Conservation (phyloP, 2,797 vertebrate species). For the Galagoides demidoff region DNA sequence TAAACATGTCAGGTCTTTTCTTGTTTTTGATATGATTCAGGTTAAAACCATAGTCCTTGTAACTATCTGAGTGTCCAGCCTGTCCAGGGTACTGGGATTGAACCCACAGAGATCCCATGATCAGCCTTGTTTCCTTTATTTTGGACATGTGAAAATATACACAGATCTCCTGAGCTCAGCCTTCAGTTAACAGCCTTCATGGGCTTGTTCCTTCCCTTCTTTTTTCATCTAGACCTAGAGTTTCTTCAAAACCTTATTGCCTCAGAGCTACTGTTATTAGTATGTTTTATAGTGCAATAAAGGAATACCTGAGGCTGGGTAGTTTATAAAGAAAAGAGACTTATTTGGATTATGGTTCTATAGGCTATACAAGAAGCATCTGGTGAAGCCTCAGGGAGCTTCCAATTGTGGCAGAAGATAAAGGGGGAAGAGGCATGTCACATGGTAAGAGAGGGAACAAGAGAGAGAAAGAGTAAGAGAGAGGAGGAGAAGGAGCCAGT, state of each 20-base stretch:
- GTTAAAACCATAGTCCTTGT: background rate
- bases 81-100: background rate
- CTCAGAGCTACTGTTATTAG: background rate
- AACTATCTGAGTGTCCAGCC: background rate
- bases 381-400: background rate
- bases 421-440: background rate
- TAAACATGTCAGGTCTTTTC: background rate
- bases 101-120: background rate
- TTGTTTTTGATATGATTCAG: background rate
- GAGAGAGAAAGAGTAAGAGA: background rate
- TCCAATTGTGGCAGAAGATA: background rate
- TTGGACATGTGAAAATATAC: background rate
- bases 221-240: background rate
- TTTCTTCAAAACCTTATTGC: background rate
- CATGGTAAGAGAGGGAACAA: background rate
- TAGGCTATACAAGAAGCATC: background rate
- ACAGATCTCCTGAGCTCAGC: background rate
- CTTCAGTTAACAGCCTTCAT: background rate
- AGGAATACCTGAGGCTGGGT: background rate
- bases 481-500: background rate
- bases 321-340: background rate
- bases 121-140: constrained; percentile 2
- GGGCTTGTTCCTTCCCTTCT: background rate
- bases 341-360: background rate
- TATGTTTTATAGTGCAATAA: background rate